Evolutionary conservation across 92 coral and sea anemone genomes (phyloP), one percentile per base, ranked within the genome.

Genomic region (Montipora capitata): DNA sequence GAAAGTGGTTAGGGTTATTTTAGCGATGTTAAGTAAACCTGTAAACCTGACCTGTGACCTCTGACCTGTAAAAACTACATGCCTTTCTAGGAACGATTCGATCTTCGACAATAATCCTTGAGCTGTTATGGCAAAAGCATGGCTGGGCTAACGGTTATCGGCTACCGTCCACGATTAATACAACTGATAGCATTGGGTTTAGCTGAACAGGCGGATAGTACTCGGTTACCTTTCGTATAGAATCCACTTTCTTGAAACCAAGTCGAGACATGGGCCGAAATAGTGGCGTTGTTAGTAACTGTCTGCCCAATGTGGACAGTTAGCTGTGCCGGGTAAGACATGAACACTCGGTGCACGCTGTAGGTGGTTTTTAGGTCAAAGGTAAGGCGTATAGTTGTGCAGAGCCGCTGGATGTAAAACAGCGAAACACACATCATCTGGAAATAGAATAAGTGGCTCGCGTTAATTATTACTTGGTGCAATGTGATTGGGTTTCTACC

Each of bases 361-460:
- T 82, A 80, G 52, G 79, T 79, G 78, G 90, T 59, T 38, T 88
- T 85, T 12, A 89, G 84, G 52, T 77, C 87, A 75, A 93, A 89
- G 9, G 74, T 76, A 5, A 93, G 54, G 39, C 87, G 90, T 5
- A 87, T 77, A 62, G 87, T 91, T 27, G 84, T 82, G 64, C 96
- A 93, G 40, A 93, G 40, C 14, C 70, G 79, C 40, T 90, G 91
- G 10, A 93, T 64, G 65, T 85, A 93, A 72, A 89, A 85, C 52
- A 93, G 62, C 10, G 91, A 89, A 13, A 62, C 16, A 62, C 96
- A 93, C 13, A 78, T 68, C 2, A 93, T 83, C 96, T 93, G 93
- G 35, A 27, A 27, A 27, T 27, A 27, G 35, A 27, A 27, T 27
- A 27, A 27, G 35, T 27, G 35, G 35, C 35, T 27, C 35, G 35